These are phyloP conservation scores for Pelusios castaneus DNA, from an alignment of 2,113 vertebrate species.

Conservation along the genomic window DNA sequence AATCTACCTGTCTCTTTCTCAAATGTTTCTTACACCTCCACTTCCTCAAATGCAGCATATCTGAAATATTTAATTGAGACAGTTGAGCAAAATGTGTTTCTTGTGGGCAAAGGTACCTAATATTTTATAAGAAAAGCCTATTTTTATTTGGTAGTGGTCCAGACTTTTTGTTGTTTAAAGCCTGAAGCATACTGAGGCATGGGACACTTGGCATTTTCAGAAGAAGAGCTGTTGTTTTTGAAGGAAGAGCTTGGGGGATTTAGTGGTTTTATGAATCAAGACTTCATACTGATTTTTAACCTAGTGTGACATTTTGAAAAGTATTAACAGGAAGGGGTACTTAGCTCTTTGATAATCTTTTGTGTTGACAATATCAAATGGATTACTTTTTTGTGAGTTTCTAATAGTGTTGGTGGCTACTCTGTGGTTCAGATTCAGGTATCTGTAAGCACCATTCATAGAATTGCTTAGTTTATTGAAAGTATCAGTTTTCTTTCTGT, in stretches of 20 bases:
- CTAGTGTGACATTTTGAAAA: not conserved
- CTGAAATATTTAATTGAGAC: slow-evolving; percentile 22
- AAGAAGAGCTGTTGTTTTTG: not conserved
- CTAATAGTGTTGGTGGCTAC: not conserved
- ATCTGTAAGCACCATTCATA: no score
- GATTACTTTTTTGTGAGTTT: not conserved
- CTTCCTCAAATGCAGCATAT: not conserved
- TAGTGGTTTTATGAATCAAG: not conserved
- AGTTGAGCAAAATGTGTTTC: not conserved
- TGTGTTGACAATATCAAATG: not conserved
- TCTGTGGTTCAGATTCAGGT: not conserved
- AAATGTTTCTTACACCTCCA: not conserved
- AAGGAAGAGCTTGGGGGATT: not conserved
- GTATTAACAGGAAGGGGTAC: not conserved
- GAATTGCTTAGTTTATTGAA: no score
- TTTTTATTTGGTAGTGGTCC: not conserved
- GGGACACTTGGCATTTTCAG: not conserved
- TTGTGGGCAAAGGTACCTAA: not conserved
- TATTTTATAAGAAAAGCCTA: slow-evolving; percentile 23
- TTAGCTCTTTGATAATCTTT: not conserved
- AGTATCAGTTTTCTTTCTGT: no score
- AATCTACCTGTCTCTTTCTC: not conserved
- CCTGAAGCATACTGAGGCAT: not conserved
- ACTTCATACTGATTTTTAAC: not conserved
- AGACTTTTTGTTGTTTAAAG: not conserved